Evolutionary conservation across 2,888 invertebrate genomes (phyloP).

Genomic region (Folsomia candida): DNA sequence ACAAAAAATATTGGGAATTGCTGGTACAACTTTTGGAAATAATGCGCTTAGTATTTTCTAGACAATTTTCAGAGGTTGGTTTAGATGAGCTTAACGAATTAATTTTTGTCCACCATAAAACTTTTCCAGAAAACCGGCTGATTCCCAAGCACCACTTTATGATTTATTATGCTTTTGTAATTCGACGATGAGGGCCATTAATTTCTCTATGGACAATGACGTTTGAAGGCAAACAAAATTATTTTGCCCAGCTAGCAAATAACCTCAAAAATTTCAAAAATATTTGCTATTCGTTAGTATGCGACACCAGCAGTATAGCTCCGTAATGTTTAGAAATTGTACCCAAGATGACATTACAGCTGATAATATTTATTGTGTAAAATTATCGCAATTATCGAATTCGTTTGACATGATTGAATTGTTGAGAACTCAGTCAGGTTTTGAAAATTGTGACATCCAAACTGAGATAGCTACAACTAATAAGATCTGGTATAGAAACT

Average conservation of each 20-base stretch:
- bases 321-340: too few relatives aligned
- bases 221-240: conserved; percentile 8
- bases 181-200: not conserved
- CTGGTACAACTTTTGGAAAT: not conserved
- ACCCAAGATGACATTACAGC: too few relatives aligned
- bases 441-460: too few relatives aligned
- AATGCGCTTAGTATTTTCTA: not conserved
- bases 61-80: not conserved
- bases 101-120: not conserved
- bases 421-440: too few relatives aligned
- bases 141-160: conserved; percentile 9
- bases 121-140: not conserved
- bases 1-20: not conserved
- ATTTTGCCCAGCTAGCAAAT: conserved; percentile 1
- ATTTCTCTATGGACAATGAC: conserved; percentile 1
- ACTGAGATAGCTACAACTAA: too few relatives aligned
- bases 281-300: conserved; percentile 8
- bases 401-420: too few relatives aligned
- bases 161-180: not conserved
- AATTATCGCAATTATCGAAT: too few relatives aligned
- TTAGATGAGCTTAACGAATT: not conserved
- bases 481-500: too few relatives aligned
- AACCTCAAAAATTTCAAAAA: conserved; percentile 2
- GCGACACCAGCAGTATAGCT: too few relatives aligned
- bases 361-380: too few relatives aligned